Percentiles rank a stretch among this genome's conserved stretches.
phyloP scores from a whole-genome alignment of 1,140 invertebrate species.

The Aporrectodea caliginosa region DNA sequence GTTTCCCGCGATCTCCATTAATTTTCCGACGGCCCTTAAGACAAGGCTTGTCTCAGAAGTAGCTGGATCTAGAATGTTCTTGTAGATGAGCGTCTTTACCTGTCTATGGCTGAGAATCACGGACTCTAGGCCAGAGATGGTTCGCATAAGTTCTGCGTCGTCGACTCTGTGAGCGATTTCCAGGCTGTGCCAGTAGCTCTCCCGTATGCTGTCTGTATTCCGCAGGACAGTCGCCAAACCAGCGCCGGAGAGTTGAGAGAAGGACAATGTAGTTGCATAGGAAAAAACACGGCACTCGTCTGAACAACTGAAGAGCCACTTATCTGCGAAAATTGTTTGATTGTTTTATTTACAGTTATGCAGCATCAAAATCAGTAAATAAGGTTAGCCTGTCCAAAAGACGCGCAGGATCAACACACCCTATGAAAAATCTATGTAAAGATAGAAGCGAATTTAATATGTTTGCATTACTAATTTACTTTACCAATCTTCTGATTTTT shows the following conservation, averaged over 20 bases:
- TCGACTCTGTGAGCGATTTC: background rate
- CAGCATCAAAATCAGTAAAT: too few species aligned
- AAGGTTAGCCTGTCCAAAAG: too few species aligned
- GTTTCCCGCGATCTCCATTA: background rate
- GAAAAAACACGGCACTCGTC: background rate
- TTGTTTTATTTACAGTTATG: too few species aligned
- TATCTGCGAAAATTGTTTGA: background rate
- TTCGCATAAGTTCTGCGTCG: background rate
- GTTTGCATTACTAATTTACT: too few species aligned
- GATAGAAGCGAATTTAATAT: too few species aligned
- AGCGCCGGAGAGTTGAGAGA: background rate
- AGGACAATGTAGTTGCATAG: background rate
- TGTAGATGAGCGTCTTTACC: background rate
- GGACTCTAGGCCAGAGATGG: background rate
- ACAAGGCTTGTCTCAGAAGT: background rate
- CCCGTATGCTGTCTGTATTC: background rate
- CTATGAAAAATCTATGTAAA: too few species aligned
- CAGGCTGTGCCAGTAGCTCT: background rate
- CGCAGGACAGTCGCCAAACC: background rate
- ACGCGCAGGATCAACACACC: background rate
- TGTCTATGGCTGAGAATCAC: background rate
- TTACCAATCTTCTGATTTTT: too few species aligned
- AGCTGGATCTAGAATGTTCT: background rate
- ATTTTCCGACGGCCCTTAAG: background rate
- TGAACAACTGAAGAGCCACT: background rate